Percentiles rank a stretch among this genome's conserved stretches.
These are phyloP conservation scores for Lithosia quadra DNA, from an alignment of 2,888 invertebrate genomes.

Conservation along the genomic window DNA sequence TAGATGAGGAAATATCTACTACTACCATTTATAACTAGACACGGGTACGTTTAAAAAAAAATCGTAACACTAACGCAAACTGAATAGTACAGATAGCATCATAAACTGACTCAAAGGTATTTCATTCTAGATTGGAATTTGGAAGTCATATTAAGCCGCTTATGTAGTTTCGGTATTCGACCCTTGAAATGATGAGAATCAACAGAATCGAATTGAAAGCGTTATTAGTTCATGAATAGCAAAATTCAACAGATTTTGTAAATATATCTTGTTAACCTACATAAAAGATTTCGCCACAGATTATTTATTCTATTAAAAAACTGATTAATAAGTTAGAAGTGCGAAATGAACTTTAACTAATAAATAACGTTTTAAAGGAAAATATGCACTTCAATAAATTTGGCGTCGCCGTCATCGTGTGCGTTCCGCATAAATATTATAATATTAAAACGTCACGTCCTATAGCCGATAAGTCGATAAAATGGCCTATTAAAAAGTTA, in stretches of 20 bases:
- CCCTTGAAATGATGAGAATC: constrained; percentile 50
- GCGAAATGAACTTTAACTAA: too few species aligned
- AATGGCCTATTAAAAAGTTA: constrained; percentile 69
- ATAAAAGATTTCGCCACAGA: neutral
- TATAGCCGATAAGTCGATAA: constrained; percentile 60
- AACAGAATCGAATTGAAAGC: constrained; percentile 49
- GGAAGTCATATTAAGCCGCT: constrained; percentile 64
- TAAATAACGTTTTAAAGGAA: constrained; percentile 21
- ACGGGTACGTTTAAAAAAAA: neutral
- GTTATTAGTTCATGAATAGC: constrained; percentile 15
- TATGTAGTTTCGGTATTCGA: constrained; percentile 60
- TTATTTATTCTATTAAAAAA: neutral
- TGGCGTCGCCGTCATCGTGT: constrained; percentile 20
- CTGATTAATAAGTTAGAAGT: too few species aligned
- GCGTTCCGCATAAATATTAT: constrained; percentile 31
- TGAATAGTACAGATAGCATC: constrained; percentile 6
- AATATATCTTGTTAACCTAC: constrained; percentile 8
- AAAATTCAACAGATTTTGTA: constrained; percentile 22
- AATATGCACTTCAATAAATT: constrained; percentile 27
- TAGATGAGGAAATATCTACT: too few species aligned
- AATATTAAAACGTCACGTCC: constrained; percentile 53
- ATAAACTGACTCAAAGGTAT: constrained; percentile 40
- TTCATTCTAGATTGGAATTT: constrained; percentile 56
- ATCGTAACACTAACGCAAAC: constrained; percentile 10
- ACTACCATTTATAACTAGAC: too few species aligned